These are phyloP conservation scores for Rhinella marina DNA, from an alignment of 2,797 vertebrate genomes.

Conservation along the genomic window DNA sequence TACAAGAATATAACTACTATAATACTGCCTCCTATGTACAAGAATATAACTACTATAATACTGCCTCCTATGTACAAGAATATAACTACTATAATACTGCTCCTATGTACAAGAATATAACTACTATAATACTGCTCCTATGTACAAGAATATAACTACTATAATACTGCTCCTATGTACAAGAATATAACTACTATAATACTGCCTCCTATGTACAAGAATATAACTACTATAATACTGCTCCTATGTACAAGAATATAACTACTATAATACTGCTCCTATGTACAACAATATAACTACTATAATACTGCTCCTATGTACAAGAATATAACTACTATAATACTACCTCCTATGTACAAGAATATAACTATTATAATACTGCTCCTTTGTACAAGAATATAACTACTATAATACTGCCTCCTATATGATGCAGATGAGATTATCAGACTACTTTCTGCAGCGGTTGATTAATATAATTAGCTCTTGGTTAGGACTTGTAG, in stretches of 20 bases:
- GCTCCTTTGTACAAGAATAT: conserved; percentile 3
- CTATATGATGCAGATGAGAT: too few species aligned
- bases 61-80: too few species aligned
- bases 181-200: conserved; percentile 10
- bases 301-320: conserved; percentile 10
- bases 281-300: conserved; percentile 6
- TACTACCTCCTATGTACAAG: not conserved
- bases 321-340: conserved; percentile 19
- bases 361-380: conserved; percentile 14
- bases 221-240: conserved; percentile 4
- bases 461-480: not conserved
- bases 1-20: conserved; percentile 8
- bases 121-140: not conserved
- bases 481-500: not conserved
- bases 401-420: conserved; percentile 12
- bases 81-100: too few species aligned
- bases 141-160: not conserved
- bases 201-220: not conserved
- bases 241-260: not conserved
- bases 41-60: not conserved
- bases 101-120: not conserved
- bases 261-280: conserved; percentile 4
- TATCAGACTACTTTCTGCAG: too few species aligned
- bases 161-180: not conserved
- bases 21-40: not conserved